Evolutionary conservation across 2,888 invertebrate genomes (phyloP), one percentile per base, ranked within the genome.

Genomic region (Anagyrus pseudococci): DNA sequence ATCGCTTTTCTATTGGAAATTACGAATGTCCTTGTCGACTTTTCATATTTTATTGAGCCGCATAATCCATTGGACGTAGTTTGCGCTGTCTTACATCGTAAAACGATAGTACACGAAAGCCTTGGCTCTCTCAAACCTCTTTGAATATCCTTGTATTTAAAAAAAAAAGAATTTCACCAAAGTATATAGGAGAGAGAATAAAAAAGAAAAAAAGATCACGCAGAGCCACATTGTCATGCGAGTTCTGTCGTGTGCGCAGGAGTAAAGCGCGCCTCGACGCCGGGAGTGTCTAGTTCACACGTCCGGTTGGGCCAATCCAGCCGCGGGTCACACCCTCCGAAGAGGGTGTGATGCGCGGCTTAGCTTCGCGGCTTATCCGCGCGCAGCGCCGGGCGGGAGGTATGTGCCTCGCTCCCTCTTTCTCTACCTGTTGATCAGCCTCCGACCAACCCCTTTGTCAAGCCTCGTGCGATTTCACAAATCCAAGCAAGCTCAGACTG

Each of bases 301-400:
- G 65, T 72, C 71, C 71, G 69, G 66, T 69, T 67, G 74, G 70
- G 72, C 79, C 79, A 80, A 80, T 80, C 67, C 70, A 71, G 74
- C 64, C 63, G 22, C 37, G 69, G 74, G 80, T 79, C 73, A 80
- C 80, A 80, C 80, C 80, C 80, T 79, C 75, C 49, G 71, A 74
- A 75, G 71, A 74, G 75, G 75, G 79, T 76, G 77, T 73, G 74
- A 75, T 54, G 44, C 44, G 43, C 43, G 75, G 78, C 77, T 80
- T 80, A 80, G 73, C 77, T 69, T 77, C 62, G 64, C 67, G 72
- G 80, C 78, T 80, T 80, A 80, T 80, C 80, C 78, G 68, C 48
- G 74, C 68, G 72, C 71, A 71, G 71, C 67, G 68, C 62, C 64
- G 58, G 29, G 46, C 44, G 53, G 50, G 50, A 55, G 37, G n/a